These are phyloP conservation scores for Eubasilissa splendida DNA, from an alignment of 2,888 invertebrate genomes.

Conservation along the genomic window DNA sequence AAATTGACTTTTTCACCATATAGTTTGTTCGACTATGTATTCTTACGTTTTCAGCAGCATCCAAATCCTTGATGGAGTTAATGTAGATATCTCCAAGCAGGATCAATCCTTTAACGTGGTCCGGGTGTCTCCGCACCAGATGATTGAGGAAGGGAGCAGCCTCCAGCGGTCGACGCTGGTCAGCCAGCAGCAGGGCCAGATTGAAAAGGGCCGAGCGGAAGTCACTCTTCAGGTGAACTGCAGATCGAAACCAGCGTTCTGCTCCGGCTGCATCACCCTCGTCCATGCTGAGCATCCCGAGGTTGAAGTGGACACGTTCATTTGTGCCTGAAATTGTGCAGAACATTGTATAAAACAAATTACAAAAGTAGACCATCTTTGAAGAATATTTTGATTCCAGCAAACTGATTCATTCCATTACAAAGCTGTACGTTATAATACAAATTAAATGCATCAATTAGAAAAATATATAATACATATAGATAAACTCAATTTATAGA, in stretches of 20 bases:
- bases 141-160: constrained; percentile 94
- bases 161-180: constrained; percentile 89
- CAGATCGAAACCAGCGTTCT: constrained; percentile 92
- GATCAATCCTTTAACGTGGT: constrained; percentile 95
- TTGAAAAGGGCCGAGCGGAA: constrained; percentile 96
- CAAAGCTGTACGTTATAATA: no score
- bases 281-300: constrained; percentile 98
- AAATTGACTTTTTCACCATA: no score
- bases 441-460: no score
- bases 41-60: constrained; percentile 92
- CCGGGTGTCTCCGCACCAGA: constrained; percentile 91
- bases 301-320: constrained; percentile 94
- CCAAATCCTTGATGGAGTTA: constrained; percentile 93
- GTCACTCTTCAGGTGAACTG: constrained; percentile 89
- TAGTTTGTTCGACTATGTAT: no score
- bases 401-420: no score
- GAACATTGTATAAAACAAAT: no score
- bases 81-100: constrained; percentile 96
- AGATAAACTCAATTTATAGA: no score
- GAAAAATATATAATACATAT: no score
- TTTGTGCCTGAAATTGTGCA: constrained; percentile 76
- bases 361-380: no score
- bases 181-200: constrained; percentile 90
- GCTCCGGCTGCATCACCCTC: constrained; percentile 91
- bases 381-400: no score